A percentile compares a stretch with the other conserved stretches of the same genome.
Conservation (phyloP, 2,797 vertebrate species). For the Callimico goeldii region DNA sequence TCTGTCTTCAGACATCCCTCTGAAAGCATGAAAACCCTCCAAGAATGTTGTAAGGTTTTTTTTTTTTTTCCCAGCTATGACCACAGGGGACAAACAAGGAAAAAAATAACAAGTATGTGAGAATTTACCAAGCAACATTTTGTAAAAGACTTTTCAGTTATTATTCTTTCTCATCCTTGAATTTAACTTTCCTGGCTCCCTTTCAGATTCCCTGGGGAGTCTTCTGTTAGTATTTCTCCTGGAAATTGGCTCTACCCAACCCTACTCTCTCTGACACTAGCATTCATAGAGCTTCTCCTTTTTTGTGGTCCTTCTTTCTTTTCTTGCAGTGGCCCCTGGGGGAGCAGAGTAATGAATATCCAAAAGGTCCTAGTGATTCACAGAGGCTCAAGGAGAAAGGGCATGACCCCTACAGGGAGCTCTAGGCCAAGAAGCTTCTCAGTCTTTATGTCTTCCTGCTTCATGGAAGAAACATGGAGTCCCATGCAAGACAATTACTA, state of each 20-base stretch:
- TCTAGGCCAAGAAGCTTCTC: not conserved
- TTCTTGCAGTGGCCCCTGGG: not conserved
- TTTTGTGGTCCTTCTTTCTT: not conserved
- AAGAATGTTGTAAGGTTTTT: not conserved
- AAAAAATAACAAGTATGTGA: not conserved
- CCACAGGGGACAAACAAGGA: not conserved
- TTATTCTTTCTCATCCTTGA: constrained; percentile 47
- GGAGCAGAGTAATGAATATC: not conserved
- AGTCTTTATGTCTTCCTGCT: not conserved
- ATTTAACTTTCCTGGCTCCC: constrained; percentile 1
- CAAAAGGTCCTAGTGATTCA: not conserved
- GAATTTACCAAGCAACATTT: constrained; percentile 37
- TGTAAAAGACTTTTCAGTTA: constrained; percentile 24
- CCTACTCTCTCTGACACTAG: not conserved
- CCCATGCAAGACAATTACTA: not conserved
- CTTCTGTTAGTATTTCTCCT: not conserved
- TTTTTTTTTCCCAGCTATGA: not conserved
- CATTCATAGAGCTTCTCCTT: not conserved
- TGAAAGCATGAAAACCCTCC: not conserved
- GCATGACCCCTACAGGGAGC: not conserved
- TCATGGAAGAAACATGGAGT: not conserved
- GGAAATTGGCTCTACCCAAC: not conserved
- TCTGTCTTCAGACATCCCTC: not conserved
- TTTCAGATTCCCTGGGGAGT: not conserved
- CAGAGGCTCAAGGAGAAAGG: not conserved